Evolutionary conservation across 2,797 vertebrate genomes (phyloP).

Genomic region (Phrynocephalus vlangalii): DNA sequence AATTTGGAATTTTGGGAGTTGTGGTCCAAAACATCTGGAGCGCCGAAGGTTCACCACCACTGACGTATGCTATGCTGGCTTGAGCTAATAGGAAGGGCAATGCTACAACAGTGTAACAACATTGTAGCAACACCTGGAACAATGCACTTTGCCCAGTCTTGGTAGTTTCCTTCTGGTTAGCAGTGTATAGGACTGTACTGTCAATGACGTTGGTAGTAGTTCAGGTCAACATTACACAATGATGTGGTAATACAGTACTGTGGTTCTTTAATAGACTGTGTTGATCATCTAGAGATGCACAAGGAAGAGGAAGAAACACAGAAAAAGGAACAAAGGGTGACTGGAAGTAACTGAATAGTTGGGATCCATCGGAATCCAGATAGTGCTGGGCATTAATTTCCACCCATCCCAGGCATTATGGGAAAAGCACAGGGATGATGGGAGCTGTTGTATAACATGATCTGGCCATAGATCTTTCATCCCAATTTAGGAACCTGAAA

Average conservation of each 20-base stretch:
- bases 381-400: not conserved
- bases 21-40: no score
- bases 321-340: not conserved
- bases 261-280: not conserved
- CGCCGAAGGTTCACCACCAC: no score
- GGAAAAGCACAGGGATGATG: not conserved
- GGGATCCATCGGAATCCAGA: not conserved
- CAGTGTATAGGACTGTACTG: not conserved
- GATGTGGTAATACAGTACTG: not conserved
- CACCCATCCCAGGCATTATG: not conserved
- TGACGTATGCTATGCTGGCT: no score
- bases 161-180: not conserved
- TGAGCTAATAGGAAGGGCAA: no score
- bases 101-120: no score
- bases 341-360: not conserved
- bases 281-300: not conserved
- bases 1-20: no score
- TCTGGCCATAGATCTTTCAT: not conserved
- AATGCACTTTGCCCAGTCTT: no score
- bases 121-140: no score
- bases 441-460: not conserved
- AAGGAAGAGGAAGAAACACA: not conserved
- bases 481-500: not conserved
- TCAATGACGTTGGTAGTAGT: not conserved
- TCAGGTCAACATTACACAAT: not conserved